These are phyloP conservation scores for Scaptomyza flava DNA, from an alignment of 2,888 invertebrate genomes.

Conservation along the genomic window DNA sequence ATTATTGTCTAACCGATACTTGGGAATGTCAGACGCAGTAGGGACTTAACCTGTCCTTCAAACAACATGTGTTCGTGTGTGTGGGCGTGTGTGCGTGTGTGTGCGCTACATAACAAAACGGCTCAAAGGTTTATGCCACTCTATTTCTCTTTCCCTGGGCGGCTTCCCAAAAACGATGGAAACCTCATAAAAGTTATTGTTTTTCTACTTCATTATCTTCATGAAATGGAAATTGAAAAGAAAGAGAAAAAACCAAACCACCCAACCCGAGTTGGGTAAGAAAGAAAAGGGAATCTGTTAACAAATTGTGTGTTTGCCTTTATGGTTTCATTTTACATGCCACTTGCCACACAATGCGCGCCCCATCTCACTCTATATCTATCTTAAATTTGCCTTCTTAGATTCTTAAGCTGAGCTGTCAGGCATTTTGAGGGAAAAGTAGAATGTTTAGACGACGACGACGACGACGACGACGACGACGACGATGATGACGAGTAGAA, in stretches of 20 bases:
- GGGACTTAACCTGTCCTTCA: slow-evolving; percentile 26
- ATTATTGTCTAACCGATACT: slow-evolving; percentile 75
- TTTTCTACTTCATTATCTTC: slow-evolving; percentile 81
- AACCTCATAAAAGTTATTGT: slow-evolving; percentile 81
- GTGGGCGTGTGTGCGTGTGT: not conserved
- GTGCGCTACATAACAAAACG: slow-evolving; percentile 49
- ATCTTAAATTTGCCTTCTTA: slow-evolving; percentile 5
- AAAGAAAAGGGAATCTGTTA: not conserved
- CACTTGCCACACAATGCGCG: slow-evolving; percentile 26
- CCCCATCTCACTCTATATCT: not conserved
- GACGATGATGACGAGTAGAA: not conserved
- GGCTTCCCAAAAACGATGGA: slow-evolving; percentile 47
- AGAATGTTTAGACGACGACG: slow-evolving; percentile 47
- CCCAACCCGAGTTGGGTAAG: not conserved
- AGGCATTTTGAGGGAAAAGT: slow-evolving; percentile 65
- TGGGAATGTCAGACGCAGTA: slow-evolving; percentile 69
- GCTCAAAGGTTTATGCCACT: slow-evolving; percentile 72
- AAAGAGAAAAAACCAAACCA: slow-evolving; percentile 21
- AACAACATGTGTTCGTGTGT: not conserved
- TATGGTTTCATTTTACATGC: slow-evolving; percentile 74
- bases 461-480: not conserved
- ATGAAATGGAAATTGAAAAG: slow-evolving; percentile 38
- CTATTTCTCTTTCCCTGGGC: not conserved
- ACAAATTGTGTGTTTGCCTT: slow-evolving; percentile 57
- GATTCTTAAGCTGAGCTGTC: slow-evolving; percentile 54